Conservation (phyloP, 2,797 vertebrate genomes). For the Acomys russatus region DNA sequence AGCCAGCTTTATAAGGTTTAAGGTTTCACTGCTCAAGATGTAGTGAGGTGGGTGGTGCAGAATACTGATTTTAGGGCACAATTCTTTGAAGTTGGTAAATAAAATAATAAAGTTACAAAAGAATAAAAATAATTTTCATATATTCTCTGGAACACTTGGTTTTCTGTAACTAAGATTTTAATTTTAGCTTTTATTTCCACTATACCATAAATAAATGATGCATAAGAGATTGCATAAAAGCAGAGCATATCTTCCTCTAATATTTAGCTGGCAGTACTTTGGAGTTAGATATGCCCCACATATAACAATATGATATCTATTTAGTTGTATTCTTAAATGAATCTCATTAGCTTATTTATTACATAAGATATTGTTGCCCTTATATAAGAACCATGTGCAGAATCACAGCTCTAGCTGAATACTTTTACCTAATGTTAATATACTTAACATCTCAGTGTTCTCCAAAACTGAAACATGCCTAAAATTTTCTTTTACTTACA, state of each 20-base stretch:
- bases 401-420: constrained; percentile 13
- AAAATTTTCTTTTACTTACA: neutral
- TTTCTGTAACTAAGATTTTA: constrained; percentile 20
- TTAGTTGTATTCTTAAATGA: neutral
- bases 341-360: constrained; percentile 11
- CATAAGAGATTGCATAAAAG: neutral
- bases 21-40: constrained; percentile 49
- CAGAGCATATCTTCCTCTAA: neutral
- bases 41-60: constrained; percentile 29
- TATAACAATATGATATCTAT: neutral
- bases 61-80: constrained; percentile 47
- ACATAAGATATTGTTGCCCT: neutral
- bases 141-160: neutral
- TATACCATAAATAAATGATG: constrained; percentile 33
- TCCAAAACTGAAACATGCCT: neutral
- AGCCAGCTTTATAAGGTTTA: constrained; percentile 68
- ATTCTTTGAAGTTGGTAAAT: neutral
- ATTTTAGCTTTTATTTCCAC: constrained; percentile 49
- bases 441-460: constrained; percentile 27
- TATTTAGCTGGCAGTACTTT: constrained; percentile 19
- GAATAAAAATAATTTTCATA: neutral
- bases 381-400: constrained; percentile 28
- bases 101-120: constrained; percentile 17
- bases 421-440: neutral
- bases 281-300: neutral